Evolutionary conservation across 2,888 invertebrate species (phyloP).

Genomic region (Drosophila kanekoi): DNA sequence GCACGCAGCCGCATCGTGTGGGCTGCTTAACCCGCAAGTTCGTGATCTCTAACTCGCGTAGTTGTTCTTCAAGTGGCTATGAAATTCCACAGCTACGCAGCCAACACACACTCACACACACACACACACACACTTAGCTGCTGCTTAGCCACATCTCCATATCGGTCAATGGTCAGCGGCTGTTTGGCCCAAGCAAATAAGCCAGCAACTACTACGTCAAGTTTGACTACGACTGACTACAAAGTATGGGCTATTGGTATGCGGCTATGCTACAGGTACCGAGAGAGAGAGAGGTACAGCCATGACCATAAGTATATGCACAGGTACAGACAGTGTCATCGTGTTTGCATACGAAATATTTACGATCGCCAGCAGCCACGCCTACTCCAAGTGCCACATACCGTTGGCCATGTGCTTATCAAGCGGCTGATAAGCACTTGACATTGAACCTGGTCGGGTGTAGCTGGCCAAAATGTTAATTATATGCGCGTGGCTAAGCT

Average conservation of each 20-base stretch:
- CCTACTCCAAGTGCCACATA: constrained; percentile 38
- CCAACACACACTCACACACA: constrained; percentile 9
- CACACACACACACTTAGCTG: constrained; percentile 16
- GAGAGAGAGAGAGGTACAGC: constrained; percentile 19
- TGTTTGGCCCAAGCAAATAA: constrained; percentile 68
- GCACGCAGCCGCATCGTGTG: constrained; percentile 55
- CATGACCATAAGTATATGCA: constrained; percentile 35
- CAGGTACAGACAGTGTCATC: constrained; percentile 36
- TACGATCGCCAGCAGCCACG: constrained; percentile 53
- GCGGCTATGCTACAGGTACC: constrained; percentile 38
- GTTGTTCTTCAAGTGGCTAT: constrained; percentile 68
- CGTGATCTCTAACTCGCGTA: constrained; percentile 72
- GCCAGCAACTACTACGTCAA: constrained; percentile 34
- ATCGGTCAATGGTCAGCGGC: constrained; percentile 77
- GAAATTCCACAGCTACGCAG: constrained; percentile 76
- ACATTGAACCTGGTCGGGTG: constrained; percentile 66
- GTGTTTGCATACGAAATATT: constrained; percentile 77
- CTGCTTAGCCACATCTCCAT: constrained; percentile 44
- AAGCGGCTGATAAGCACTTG: constrained; percentile 68
- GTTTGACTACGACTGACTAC: constrained; percentile 54
- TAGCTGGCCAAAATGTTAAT: constrained; percentile 76
- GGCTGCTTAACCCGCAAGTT: constrained; percentile 73
- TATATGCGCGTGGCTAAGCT: constrained; percentile 74
- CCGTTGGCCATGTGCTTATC: constrained; percentile 56
- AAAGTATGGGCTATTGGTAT: constrained; percentile 52